These are phyloP conservation scores for Sibirionetta formosa DNA, from an alignment of 2,797 vertebrate genomes.

Conservation along the genomic window DNA sequence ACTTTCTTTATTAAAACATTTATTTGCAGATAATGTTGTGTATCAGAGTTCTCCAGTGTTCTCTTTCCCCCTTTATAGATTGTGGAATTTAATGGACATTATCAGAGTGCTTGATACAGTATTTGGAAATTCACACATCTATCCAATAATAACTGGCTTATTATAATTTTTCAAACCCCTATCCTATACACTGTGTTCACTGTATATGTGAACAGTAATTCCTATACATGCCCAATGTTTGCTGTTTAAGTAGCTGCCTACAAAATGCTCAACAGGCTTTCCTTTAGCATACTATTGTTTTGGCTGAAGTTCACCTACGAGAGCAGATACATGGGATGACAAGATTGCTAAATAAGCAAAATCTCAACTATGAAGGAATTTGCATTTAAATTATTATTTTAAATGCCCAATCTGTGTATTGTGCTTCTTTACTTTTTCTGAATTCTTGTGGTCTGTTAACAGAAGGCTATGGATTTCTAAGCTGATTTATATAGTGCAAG, in stretches of 20 bases:
- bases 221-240: background rate
- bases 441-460: background rate
- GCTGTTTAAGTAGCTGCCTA: background rate
- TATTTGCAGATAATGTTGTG: background rate
- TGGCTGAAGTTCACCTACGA: background rate
- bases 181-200: background rate
- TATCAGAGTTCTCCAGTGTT: background rate
- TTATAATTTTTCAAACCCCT: background rate
- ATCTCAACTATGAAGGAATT: background rate
- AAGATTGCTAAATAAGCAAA: background rate
- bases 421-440: background rate
- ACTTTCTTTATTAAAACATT: background rate
- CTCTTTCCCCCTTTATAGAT: background rate
- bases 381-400: background rate
- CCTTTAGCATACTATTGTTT: background rate
- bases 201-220: background rate
- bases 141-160: background rate
- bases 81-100: background rate
- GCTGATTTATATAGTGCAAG: background rate
- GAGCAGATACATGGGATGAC: background rate
- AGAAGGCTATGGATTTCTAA: background rate
- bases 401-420: background rate
- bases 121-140: background rate
- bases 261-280: background rate
- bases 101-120: background rate